phyloP scores from a whole-genome alignment of 2,888 invertebrate genomes.

The Biston stratarius region DNA sequence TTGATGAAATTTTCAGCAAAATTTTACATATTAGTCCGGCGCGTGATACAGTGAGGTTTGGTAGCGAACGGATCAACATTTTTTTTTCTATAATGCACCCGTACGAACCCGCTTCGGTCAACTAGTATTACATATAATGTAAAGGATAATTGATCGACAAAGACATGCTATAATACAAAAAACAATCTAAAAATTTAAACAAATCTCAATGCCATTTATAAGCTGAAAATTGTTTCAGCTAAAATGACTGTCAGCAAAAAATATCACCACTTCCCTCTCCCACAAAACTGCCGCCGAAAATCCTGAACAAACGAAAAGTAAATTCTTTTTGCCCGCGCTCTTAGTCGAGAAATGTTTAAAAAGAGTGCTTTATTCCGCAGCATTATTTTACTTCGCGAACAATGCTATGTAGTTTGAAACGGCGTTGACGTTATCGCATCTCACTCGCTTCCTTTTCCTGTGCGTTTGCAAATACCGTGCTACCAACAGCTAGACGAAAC shows the following conservation, averaged over 20 bases:
- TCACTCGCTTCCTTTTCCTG: constrained; percentile 53
- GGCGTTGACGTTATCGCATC: constrained; percentile 58
- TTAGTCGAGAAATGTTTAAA: constrained; percentile 30
- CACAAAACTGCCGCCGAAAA: constrained; percentile 20
- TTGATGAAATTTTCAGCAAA: no score
- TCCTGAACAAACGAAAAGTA: constrained; percentile 30
- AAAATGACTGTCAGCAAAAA: constrained; percentile 27
- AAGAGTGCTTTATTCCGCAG: constrained; percentile 34
- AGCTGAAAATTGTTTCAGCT: constrained; percentile 6
- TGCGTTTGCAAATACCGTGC: constrained; percentile 50
- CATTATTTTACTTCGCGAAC: constrained; percentile 52
- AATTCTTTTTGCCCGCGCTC: constrained; percentile 31
- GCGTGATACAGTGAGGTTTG: no score
- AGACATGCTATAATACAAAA: not conserved
- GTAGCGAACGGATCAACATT: no score
- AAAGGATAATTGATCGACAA: no score
- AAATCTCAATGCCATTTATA: not conserved
- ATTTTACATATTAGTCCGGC: no score
- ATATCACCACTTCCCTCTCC: constrained; percentile 16
- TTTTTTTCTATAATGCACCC: no score
- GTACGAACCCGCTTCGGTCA: no score
- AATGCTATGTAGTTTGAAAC: constrained; percentile 51
- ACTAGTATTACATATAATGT: no score
- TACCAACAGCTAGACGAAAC: not conserved
- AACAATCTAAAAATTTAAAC: not conserved